Conservation (phyloP, 2,797 vertebrate genomes). For the Clarias platycephalus region DNA sequence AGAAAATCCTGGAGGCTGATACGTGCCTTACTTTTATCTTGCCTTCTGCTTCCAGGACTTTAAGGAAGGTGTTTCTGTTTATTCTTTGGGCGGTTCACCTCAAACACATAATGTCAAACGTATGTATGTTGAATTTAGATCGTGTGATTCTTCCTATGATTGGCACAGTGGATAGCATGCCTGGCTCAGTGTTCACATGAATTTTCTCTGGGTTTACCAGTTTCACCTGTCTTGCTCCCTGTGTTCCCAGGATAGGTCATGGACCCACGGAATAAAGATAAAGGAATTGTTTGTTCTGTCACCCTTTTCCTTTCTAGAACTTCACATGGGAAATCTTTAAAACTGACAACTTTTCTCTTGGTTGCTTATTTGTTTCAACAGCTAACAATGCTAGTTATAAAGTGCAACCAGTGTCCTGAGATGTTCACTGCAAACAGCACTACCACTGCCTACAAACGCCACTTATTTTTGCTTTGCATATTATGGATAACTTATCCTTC, state of each 20-base stretch:
- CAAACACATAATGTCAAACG: neutral
- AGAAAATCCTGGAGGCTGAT: neutral
- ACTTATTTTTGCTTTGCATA: slow-evolving; percentile 44
- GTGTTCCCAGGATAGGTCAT: too few relatives aligned
- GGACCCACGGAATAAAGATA: slow-evolving; percentile 23
- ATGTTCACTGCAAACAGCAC: slow-evolving; percentile 40
- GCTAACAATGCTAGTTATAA: slow-evolving; percentile 19
- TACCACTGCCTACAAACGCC: slow-evolving; percentile 29
- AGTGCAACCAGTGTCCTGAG: slow-evolving; percentile 38
- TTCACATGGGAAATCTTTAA: neutral
- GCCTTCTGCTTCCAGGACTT: neutral
- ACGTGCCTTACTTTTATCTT: neutral
- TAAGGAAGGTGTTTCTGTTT: neutral
- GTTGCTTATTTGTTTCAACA: neutral
- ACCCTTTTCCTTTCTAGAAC: neutral
- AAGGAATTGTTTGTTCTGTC: slow-evolving; percentile 57
- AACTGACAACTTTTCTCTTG: neutral
- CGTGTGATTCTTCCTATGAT: neutral
- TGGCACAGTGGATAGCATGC: neutral
- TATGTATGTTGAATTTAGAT: slow-evolving; percentile 8
- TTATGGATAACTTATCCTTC: slow-evolving; percentile 38
- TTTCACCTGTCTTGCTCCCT: neutral
- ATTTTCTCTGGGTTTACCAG: neutral
- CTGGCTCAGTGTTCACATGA: neutral
- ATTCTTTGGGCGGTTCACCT: neutral